These are phyloP conservation scores for Drosophila incognita DNA, from an alignment of 2,888 invertebrate genomes.

Conservation along the genomic window DNA sequence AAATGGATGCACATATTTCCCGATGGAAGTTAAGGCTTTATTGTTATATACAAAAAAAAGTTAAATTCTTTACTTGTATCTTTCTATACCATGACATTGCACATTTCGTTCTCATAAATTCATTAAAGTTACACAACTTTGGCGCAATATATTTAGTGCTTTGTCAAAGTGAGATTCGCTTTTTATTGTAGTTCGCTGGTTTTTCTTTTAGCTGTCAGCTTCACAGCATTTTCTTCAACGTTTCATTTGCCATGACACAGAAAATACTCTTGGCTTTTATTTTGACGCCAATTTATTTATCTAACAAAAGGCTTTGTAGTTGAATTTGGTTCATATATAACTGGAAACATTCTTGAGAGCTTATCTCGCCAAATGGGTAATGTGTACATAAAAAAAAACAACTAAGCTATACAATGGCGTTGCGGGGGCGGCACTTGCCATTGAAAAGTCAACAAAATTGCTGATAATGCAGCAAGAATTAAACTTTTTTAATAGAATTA, in stretches of 20 bases:
- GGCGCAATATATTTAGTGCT: not conserved
- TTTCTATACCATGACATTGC: not conserved
- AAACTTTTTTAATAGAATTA: conserved; percentile 40
- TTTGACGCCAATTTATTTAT: conserved; percentile 48
- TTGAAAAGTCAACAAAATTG: conserved; percentile 32
- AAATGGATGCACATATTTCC: not conserved
- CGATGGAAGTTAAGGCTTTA: not conserved
- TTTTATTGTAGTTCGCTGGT: conserved; percentile 14
- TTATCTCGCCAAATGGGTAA: conserved; percentile 46
- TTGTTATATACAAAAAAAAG: not conserved
- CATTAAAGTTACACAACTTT: not conserved
- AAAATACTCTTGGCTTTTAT: conserved; percentile 4
- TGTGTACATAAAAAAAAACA: not conserved
- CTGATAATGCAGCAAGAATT: conserved; percentile 60
- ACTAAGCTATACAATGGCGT: not conserved
- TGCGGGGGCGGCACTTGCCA: conserved; percentile 1
- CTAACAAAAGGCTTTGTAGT: conserved; percentile 23
- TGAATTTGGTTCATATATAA: conserved; percentile 7
- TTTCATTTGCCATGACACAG: conserved; percentile 9
- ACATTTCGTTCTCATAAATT: conserved; percentile 3
- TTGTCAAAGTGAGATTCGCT: not conserved
- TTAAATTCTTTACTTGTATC: not conserved
- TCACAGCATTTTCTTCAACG: not conserved
- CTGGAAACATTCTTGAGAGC: conserved; percentile 39
- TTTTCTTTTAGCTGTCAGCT: conserved; percentile 2